Evolutionary conservation across 2,113 vertebrate species (phyloP).

Genomic region (Chlorodrepanis virens): DNA sequence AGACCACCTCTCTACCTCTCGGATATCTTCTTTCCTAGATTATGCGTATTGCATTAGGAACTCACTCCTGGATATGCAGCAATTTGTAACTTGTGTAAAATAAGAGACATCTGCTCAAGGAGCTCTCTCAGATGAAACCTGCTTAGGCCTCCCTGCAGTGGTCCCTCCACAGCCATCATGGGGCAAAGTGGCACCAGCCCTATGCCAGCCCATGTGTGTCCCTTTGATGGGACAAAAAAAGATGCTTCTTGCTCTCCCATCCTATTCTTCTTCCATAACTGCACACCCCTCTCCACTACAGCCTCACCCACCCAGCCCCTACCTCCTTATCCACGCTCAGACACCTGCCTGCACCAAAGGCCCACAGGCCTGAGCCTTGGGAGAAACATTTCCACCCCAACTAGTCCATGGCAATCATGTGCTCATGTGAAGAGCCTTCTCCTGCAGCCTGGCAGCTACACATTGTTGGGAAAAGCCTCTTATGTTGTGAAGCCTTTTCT

Average conservation of each 20-base stretch:
- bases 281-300: not conserved
- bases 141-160: not conserved
- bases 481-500: not conserved
- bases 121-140: not conserved
- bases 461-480: not conserved
- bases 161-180: not conserved
- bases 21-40: not conserved
- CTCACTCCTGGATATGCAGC: not conserved
- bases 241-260: not conserved
- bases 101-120: not conserved
- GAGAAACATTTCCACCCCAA: not conserved
- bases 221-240: not conserved
- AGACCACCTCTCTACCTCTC: not conserved
- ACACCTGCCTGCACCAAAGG: not conserved
- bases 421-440: not conserved
- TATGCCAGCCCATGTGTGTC: fast-evolving
- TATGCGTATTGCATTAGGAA: fast-evolving
- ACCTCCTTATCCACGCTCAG: not conserved
- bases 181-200: not conserved
- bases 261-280: not conserved
- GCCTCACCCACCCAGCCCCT: not conserved
- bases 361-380: not conserved
- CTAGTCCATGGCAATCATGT: not conserved
- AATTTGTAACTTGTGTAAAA: not conserved
- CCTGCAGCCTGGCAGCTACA: not conserved